Conservation (phyloP, 2,797 vertebrate genomes). For the Podarcis lilfordi region DNA sequence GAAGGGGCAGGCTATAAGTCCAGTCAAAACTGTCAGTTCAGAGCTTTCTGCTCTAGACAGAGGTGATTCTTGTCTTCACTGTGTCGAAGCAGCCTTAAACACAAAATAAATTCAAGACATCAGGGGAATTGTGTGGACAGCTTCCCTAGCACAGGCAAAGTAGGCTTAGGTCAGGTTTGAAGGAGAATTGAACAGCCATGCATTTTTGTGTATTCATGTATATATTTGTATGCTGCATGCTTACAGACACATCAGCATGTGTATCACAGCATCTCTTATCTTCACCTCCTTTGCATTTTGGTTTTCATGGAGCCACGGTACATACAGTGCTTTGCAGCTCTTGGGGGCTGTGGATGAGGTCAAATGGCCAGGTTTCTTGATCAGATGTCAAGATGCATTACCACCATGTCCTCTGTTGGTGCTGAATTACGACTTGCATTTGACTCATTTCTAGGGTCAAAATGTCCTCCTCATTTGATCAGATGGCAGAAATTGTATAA, state of each 20-base stretch:
- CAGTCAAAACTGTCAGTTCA: neutral
- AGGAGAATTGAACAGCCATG: neutral
- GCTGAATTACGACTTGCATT: slow-evolving; percentile 88
- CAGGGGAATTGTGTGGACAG: neutral
- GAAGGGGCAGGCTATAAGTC: neutral
- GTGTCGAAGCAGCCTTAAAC: neutral
- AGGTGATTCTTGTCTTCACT: neutral
- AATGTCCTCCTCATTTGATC: slow-evolving; percentile 86
- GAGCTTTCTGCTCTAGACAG: neutral
- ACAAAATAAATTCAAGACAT: neutral
- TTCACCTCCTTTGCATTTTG: slow-evolving; percentile 31
- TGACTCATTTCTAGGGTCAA: slow-evolving; percentile 86
- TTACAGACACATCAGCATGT: slow-evolving; percentile 49
- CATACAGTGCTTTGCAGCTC: slow-evolving; percentile 65
- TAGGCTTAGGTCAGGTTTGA: neutral
- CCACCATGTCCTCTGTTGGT: slow-evolving; percentile 81
- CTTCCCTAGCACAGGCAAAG: neutral
- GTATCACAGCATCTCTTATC: slow-evolving; percentile 45
- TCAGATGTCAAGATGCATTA: slow-evolving; percentile 86
- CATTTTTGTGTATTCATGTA: neutral
- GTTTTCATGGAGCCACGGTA: slow-evolving; percentile 61
- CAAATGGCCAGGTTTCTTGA: slow-evolving; percentile 87
- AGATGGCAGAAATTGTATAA: slow-evolving; percentile 89
- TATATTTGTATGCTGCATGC: neutral
- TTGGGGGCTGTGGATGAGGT: slow-evolving; percentile 70